Evolutionary conservation across 2,113 vertebrate genomes (phyloP), one percentile per base, ranked within the genome.

Genomic region (Dendropsophus ebraccatus): DNA sequence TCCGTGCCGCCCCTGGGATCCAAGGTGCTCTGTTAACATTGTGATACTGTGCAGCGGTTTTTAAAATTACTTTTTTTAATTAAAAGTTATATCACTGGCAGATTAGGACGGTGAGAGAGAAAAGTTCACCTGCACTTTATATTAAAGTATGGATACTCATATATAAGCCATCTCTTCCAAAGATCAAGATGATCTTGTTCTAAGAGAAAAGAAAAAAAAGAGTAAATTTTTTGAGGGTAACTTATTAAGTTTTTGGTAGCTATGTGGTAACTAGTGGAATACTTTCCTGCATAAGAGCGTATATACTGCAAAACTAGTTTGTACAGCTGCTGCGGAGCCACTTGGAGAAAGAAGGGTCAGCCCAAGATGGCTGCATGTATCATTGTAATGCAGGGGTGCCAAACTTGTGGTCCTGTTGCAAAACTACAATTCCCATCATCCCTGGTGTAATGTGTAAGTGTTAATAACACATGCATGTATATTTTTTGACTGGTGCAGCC

Each of bases 21-120:
- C 35, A 65, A 73, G 78, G 85, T 87, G 54, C 37, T 47, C 37
- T 52, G 77, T 74, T 87, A 81, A 81, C 85, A 81, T 49, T 62
- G 77, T 62, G 25, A 87, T 81, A 81, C 62, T 72, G 52, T 50
- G 70, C 35, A 74, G 52, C 37, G 73, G 74, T 81, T 87, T 70
- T 87, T 17, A 81, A 73, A 81, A 87, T 81, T 35, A 73, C 78
- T 81, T 81, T 86, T 84, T 80, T 81, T 75, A 79, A 81, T 87
- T 87, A 81, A 87, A 87, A 86, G 49, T 80, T 45, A 35, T n/a
- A 28, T 58, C 10, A 28, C 35, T 56, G 19, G 37, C n/a, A 52
- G 75, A 77, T 77, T 21, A 67, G 73, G 75, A 70, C 58, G 17
- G 28, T 49, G n/a, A 58, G 8, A 52, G 60, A 49, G 60, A 52